Percentiles rank a stretch among this genome's conserved stretches.
Evolutionary conservation across 2,113 vertebrate genomes (phyloP).

Genomic region (Ramphastos sulfuratus): DNA sequence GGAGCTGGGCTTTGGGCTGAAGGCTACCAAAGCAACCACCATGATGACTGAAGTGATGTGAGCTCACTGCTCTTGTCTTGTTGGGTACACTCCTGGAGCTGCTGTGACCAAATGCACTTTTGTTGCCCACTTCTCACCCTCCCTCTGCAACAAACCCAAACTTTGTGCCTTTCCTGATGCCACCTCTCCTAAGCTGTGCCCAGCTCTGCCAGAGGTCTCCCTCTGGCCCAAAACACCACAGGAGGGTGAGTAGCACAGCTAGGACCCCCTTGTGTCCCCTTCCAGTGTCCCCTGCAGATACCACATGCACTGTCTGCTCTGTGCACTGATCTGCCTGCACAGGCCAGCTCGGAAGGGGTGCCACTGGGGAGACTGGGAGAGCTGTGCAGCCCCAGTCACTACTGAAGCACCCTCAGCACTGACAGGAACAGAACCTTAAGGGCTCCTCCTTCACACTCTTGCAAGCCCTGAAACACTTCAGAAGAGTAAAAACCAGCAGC

Average conservation of each 20-base stretch:
- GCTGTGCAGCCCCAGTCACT: neutral
- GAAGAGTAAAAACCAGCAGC: neutral
- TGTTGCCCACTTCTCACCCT: neutral
- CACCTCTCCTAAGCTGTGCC: neutral
- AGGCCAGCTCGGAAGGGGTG: neutral
- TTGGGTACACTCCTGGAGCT: neutral
- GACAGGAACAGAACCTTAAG: neutral
- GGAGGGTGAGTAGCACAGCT: neutral
- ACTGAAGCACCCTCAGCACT: neutral
- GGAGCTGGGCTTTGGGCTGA: neutral
- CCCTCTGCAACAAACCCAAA: neutral
- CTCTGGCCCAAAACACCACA: neutral
- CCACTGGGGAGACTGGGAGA: neutral
- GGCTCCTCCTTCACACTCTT: neutral
- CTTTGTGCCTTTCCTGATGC: neutral
- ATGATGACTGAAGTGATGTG: neutral
- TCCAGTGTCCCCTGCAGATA: neutral
- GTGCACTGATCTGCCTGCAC: neutral
- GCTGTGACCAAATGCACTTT: neutral
- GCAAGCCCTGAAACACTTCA: neutral
- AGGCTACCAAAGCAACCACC: neutral
- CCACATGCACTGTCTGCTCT: neutral
- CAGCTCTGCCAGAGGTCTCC: neutral
- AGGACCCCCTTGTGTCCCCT: neutral
- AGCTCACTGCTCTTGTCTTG: neutral